Evolutionary conservation across 2,113 vertebrate species (phyloP).

Genomic region (Hydrochoerus hydrochaeris): DNA sequence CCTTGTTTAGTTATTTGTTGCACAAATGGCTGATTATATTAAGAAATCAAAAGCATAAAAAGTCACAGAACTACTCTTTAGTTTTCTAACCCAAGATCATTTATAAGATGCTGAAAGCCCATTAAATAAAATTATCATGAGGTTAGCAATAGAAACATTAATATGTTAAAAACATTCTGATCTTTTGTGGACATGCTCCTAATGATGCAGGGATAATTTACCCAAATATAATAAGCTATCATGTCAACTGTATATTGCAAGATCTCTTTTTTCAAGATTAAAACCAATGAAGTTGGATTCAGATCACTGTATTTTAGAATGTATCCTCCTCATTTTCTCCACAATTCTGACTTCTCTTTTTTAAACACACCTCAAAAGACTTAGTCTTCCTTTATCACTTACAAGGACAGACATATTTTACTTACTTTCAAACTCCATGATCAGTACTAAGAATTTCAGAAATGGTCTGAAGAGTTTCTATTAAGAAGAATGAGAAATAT

Average conservation of each 20-base stretch:
- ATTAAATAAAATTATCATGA: slow-evolving; percentile 34
- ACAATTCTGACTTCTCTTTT: background rate
- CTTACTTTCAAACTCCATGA: slow-evolving; percentile 39
- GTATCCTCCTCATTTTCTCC: background rate
- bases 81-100: background rate
- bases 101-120: background rate
- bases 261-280: background rate
- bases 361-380: background rate
- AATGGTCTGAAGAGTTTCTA: background rate
- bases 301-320: slow-evolving; percentile 1
- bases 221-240: background rate
- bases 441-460: slow-evolving; percentile 10
- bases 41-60: background rate
- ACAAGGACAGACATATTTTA: background rate
- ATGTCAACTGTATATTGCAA: background rate
- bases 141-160: background rate
- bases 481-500: background rate
- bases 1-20: slow-evolving; percentile 4
- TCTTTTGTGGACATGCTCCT: background rate
- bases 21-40: background rate
- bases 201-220: background rate
- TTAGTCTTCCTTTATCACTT: slow-evolving; percentile 20
- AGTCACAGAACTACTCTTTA: background rate
- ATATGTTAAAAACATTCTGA: background rate
- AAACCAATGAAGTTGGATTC: background rate